Percentiles rank a stretch among this genome's conserved stretches.
These are phyloP conservation scores for Silurus meridionalis DNA, from an alignment of 2,113 vertebrate genomes.

Conservation along the genomic window DNA sequence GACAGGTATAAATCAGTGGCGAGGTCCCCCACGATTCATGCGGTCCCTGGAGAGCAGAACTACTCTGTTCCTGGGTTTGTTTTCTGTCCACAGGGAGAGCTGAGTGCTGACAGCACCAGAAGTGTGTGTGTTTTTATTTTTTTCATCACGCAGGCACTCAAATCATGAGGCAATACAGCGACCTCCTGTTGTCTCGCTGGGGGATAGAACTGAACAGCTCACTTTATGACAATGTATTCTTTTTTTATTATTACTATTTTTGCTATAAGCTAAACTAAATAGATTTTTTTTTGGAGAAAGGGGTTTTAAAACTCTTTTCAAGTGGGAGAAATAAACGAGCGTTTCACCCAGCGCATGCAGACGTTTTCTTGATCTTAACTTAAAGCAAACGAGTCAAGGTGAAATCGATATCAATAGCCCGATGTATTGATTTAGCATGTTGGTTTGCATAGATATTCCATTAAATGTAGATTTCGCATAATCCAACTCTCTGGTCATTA, in stretches of 20 bases:
- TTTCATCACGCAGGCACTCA: constrained; percentile 1
- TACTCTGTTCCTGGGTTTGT: constrained; percentile 39
- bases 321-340: neutral
- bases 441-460: constrained; percentile 33
- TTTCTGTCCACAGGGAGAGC: constrained; percentile 37
- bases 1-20: constrained; percentile 38
- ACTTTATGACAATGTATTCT: neutral
- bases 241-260: neutral
- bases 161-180: constrained; percentile 2
- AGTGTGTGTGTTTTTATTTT: constrained; percentile 14
- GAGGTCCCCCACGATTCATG: constrained; percentile 20
- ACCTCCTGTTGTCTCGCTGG: constrained; percentile 4
- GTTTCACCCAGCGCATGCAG: constrained; percentile 5
- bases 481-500: neutral
- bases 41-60: constrained; percentile 29
- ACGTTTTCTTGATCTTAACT: neutral
- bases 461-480: neutral
- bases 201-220: neutral
- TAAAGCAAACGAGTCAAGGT: neutral
- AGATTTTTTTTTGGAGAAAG: neutral
- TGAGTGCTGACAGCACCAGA: constrained; percentile 34
- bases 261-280: constrained; percentile 29
- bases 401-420: constrained; percentile 35
- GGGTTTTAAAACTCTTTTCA: neutral
- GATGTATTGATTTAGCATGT: constrained; percentile 25